Conservation (phyloP, 2,113 vertebrate genomes). For the Poeciliopsis turrubarensis region DNA sequence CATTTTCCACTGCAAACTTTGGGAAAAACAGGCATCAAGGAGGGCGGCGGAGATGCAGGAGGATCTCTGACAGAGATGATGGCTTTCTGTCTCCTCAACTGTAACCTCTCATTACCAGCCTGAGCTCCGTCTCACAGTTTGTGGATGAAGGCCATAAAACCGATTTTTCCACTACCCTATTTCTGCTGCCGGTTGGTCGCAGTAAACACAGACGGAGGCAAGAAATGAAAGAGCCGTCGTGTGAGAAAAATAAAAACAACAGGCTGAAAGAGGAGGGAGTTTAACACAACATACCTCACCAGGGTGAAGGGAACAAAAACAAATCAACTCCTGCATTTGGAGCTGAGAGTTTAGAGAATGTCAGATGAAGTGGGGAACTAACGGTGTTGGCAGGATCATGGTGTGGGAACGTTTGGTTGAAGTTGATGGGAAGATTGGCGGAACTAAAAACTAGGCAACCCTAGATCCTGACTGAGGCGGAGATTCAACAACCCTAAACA, state of each 20-base stretch:
- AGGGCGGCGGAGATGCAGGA: slow-evolving; percentile 9
- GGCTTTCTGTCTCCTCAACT: slow-evolving; percentile 46
- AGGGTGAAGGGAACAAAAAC: background rate
- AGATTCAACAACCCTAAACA: too few species aligned
- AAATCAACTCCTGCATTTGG: too few species aligned
- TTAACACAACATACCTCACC: background rate
- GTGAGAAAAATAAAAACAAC: slow-evolving; percentile 38
- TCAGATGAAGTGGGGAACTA: too few species aligned
- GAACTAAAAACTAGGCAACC: too few species aligned
- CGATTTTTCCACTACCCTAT: slow-evolving; percentile 52
- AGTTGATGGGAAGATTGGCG: too few species aligned
- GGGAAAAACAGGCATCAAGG: slow-evolving; percentile 41
- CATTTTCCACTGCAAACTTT: slow-evolving; percentile 59
- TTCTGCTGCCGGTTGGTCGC: slow-evolving; percentile 59
- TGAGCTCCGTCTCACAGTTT: slow-evolving; percentile 66
- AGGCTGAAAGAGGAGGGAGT: background rate
- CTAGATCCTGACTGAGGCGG: too few species aligned
- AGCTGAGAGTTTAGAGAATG: too few species aligned
- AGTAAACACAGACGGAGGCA: slow-evolving; percentile 61
- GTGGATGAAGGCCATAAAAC: slow-evolving; percentile 57
- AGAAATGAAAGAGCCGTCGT: slow-evolving; percentile 17
- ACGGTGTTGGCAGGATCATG: background rate
- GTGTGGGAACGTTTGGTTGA: background rate
- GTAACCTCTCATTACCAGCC: slow-evolving; percentile 70
- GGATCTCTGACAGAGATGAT: slow-evolving; percentile 23